These are phyloP conservation scores for Pedionomus torquatus DNA, from an alignment of 2,113 vertebrate genomes.

Conservation along the genomic window DNA sequence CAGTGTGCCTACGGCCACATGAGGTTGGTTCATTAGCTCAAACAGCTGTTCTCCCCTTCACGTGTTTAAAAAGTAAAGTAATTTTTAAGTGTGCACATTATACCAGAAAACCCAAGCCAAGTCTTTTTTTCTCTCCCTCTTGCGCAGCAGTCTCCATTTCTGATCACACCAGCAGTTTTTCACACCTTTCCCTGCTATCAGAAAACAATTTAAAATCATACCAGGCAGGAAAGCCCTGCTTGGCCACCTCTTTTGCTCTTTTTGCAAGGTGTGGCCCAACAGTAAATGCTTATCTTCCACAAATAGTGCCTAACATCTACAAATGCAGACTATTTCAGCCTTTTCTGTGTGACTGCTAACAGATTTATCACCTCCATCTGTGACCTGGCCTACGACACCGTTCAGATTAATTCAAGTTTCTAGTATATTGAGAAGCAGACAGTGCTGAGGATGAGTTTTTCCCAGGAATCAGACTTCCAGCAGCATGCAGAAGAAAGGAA, in stretches of 20 bases:
- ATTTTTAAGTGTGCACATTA: background rate
- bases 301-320: background rate
- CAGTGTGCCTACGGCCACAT: background rate
- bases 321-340: background rate
- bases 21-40: background rate
- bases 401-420: background rate
- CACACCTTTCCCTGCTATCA: background rate
- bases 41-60: background rate
- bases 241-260: background rate
- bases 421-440: background rate
- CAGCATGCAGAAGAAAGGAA: background rate
- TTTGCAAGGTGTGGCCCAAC: background rate
- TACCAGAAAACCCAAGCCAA: background rate
- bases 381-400: background rate
- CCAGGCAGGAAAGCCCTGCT: background rate
- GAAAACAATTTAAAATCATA: background rate
- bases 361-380: background rate
- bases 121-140: background rate
- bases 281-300: background rate
- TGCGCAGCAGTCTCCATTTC: background rate
- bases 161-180: background rate
- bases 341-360: background rate
- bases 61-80: background rate
- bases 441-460: background rate
- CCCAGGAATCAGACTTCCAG: background rate